A percentile compares a stretch with the other conserved stretches of the same genome.
Conservation (phyloP, 2,113 vertebrate species). For the Sciurus niger region DNA sequence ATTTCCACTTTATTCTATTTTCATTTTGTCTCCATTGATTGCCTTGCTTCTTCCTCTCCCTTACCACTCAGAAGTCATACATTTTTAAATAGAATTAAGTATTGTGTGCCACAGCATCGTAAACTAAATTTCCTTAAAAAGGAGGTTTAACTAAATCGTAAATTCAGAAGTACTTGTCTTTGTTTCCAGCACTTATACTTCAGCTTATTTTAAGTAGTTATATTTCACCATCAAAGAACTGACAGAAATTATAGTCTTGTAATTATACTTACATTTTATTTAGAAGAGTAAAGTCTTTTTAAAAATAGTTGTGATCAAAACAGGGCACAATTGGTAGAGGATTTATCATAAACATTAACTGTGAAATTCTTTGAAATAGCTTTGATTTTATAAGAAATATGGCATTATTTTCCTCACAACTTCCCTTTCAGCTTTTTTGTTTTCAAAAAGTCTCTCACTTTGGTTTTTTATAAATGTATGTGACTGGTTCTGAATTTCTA, state of each 20-base stretch:
- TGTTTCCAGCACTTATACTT: neutral
- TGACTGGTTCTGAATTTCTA: neutral
- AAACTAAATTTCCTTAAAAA: neutral
- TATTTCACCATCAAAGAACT: neutral
- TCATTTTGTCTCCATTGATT: neutral
- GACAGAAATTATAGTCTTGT: neutral
- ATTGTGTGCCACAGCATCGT: neutral
- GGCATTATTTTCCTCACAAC: neutral
- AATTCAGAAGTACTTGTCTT: neutral
- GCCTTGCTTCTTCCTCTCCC: neutral
- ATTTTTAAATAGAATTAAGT: neutral
- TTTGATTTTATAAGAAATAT: neutral
- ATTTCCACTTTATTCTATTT: neutral
- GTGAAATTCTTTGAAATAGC: neutral
- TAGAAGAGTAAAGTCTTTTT: conserved; percentile 11
- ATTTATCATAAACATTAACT: neutral
- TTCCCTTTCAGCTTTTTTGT: neutral
- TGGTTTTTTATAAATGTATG: neutral
- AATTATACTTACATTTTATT: conserved; percentile 20
- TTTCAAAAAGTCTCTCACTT: neutral
- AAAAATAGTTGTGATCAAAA: neutral
- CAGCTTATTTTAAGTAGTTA: neutral
- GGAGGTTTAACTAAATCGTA: neutral
- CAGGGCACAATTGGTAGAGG: neutral
- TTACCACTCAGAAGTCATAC: neutral